Evolutionary conservation across 2,113 vertebrate genomes (phyloP), one percentile per base, ranked within the genome.

Genomic region (Trematocara macrostoma): DNA sequence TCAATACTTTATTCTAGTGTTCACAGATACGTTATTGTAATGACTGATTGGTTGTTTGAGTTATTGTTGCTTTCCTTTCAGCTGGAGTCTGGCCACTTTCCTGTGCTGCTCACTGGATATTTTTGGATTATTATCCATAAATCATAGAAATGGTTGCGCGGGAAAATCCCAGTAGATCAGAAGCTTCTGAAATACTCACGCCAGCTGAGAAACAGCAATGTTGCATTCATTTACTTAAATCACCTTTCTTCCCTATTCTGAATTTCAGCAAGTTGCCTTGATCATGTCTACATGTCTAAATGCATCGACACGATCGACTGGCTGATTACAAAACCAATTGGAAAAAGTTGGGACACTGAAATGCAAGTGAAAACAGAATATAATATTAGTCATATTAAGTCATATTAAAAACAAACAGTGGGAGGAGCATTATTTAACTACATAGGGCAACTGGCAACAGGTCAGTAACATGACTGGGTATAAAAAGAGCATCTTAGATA

Each of bases 61-160:
- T 7, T 64, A 38, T 64, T 64, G 2, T 35, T n/a, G 31, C 59
- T 64, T 35, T 64, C 59, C 31, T 64, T 4, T 64, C 59, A n/a
- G 59, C 59, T 64, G 16, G 10, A 64, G 59, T 38, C 59, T n/a
- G 10, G 59, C 1, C 2, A 38, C 59, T 64, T 64, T 38, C 59
- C 31, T 64, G 31, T 64, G 31, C 59, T 64, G 16, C 59, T 64
- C 59, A 38, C 16, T 12, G 59, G 31, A 38, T 64, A n/a, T 64
- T 38, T 64, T 38, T 35, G 16, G 59, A 64, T 64, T 64, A 38
- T 64, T 38, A 38, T 12, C 31, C 0, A 64, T 64, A 64, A 38
- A 38, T 38, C 0, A 64, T 64, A 1, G 16, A 64, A 0, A 64
- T 64, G 16, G 31, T 64, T 64, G 16, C 2, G 16, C 0, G 6